A percentile compares a stretch with the other conserved stretches of the same genome.
These are phyloP conservation scores for Galaxias olidus DNA, from an alignment of 2,797 vertebrate genomes.

Conservation along the genomic window DNA sequence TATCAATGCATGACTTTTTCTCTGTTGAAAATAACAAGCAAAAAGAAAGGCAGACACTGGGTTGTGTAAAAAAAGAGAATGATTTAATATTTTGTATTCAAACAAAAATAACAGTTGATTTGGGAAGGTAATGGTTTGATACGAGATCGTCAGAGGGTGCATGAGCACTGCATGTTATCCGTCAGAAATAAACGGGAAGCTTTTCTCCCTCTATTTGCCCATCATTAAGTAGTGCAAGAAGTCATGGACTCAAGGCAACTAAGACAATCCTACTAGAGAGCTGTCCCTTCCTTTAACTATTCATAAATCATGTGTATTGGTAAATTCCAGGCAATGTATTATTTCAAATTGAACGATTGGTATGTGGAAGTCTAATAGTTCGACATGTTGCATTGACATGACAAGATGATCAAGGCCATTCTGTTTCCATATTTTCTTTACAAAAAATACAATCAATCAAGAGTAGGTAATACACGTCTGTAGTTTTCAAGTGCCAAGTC, in stretches of 20 bases:
- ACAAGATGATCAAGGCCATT: too few species aligned
- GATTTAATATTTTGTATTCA: constrained; percentile 32
- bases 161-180: constrained; percentile 87
- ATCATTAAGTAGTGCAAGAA: constrained; percentile 49
- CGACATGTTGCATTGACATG: constrained; percentile 34
- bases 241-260: constrained; percentile 50
- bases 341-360: too few species aligned
- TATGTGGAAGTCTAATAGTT: too few species aligned
- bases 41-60: constrained; percentile 22
- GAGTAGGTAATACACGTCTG: background rate
- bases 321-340: background rate
- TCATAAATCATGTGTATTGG: background rate
- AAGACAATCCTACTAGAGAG: constrained; percentile 51
- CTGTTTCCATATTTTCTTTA: background rate
- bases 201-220: constrained; percentile 46
- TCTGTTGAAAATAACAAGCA: constrained; percentile 47
- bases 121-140: constrained; percentile 65
- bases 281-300: background rate
- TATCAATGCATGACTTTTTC: constrained; percentile 85
- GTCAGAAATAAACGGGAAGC: constrained; percentile 72
- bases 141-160: constrained; percentile 73
- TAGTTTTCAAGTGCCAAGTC: constrained; percentile 8
- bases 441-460: background rate
- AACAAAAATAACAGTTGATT: constrained; percentile 51
- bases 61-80: constrained; percentile 31